A percentile compares a stretch with the other conserved stretches of the same genome.
Conservation (phyloP, 2,888 invertebrate species). For the Megalurothrips usitatus region DNA sequence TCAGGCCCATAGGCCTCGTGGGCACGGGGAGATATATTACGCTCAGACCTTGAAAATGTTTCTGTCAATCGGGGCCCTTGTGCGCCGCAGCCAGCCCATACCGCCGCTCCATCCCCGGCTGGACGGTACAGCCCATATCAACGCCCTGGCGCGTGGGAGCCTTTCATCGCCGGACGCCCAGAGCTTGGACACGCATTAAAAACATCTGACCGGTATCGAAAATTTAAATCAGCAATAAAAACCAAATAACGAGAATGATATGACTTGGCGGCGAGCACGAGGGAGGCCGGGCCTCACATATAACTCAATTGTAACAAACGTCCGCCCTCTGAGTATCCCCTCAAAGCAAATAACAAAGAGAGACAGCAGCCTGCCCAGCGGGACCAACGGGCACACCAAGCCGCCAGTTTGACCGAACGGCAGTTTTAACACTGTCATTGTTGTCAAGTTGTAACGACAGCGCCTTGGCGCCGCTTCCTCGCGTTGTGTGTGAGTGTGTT, state of each 20-base stretch:
- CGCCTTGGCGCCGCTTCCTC: background rate
- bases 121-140: background rate
- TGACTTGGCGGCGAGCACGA: background rate
- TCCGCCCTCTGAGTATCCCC: background rate
- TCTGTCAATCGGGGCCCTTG: background rate
- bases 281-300: background rate
- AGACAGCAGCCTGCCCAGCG: background rate
- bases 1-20: no score
- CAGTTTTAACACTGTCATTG: conserved; percentile 23
- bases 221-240: background rate
- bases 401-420: conserved; percentile 1
- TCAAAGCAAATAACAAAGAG: conserved; percentile 18
- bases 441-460: conserved; percentile 9
- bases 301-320: conserved; percentile 17
- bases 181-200: background rate
- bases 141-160: conserved; percentile 1
- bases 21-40: no score
- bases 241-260: conserved; percentile 1
- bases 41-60: background rate
- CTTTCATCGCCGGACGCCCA: background rate
- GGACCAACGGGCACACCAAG: background rate
- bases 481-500: background rate
- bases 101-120: background rate
- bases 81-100: no score
- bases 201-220: conserved; percentile 11